Percentiles rank a stretch among this genome's conserved stretches.
phyloP scores from a whole-genome alignment of 92 coral and sea anemone genomes.

The Epizoanthus illoricatus region DNA sequence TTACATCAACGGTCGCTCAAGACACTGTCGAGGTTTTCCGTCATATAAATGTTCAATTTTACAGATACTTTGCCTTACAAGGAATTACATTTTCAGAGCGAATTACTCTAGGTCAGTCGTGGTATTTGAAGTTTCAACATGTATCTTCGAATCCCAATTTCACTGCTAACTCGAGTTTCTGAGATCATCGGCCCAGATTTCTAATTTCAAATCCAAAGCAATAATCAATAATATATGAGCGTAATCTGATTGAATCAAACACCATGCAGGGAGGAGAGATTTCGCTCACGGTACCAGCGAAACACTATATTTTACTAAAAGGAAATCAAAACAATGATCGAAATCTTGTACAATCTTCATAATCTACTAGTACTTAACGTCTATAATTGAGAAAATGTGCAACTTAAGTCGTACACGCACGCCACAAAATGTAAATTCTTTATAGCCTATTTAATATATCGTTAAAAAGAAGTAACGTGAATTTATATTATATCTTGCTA shows the following conservation, averaged over 20 bases:
- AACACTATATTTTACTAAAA: not conserved
- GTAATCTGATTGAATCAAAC: slow-evolving; percentile 17
- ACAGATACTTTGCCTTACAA: not conserved
- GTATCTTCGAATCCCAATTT: not conserved
- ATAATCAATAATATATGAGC: slow-evolving; percentile 32
- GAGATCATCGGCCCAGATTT: slow-evolving; percentile 24
- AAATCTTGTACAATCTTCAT: not conserved
- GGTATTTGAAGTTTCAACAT: not conserved
- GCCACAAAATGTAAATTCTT: not conserved
- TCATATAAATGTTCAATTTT: not conserved
- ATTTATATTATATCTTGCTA: too few species aligned
- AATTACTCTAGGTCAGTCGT: not conserved
- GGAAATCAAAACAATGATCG: not conserved
- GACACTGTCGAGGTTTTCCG: not conserved
- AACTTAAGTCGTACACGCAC: not conserved
- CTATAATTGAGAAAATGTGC: not conserved
- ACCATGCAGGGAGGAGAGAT: not conserved
- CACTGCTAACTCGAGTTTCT: slow-evolving; percentile 19
- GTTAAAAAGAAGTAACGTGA: too few species aligned
- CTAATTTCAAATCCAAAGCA: slow-evolving; percentile 2
- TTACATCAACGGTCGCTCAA: not conserved
- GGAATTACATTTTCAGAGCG: not conserved
- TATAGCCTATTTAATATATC: not conserved
- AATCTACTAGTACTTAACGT: not conserved
- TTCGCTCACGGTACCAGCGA: slow-evolving; percentile 32